Conservation (phyloP, 2,113 vertebrate species). For the Delphinus delphis region DNA sequence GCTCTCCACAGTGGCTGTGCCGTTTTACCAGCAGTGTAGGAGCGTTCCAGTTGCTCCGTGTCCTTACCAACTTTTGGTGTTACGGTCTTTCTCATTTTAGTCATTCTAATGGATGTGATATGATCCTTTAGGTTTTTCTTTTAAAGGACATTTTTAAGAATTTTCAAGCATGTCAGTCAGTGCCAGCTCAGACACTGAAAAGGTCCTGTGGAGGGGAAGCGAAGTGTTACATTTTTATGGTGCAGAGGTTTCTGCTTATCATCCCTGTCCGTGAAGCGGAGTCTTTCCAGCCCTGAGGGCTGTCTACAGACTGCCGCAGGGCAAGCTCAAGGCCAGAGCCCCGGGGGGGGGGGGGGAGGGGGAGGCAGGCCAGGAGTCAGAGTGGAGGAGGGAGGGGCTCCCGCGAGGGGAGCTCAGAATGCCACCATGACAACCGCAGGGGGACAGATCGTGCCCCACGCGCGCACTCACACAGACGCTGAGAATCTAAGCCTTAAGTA, state of each 20-base stretch:
- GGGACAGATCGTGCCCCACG: not conserved
- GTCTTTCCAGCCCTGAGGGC: slow-evolving; percentile 16
- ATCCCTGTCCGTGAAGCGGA: not conserved
- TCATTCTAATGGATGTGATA: not conserved
- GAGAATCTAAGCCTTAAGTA: not conserved
- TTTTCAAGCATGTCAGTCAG: not conserved
- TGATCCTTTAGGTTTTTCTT: not conserved
- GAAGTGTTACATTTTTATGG: not conserved
- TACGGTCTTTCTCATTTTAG: not conserved
- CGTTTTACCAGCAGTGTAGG: not conserved
- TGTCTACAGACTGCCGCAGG: not conserved
- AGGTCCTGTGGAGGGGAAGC: not conserved
- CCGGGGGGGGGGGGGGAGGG: too few relatives aligned
- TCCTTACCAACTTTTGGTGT: not conserved
- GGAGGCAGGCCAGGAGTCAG: not conserved
- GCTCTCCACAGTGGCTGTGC: not conserved
- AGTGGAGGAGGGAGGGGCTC: not conserved
- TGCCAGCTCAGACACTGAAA: not conserved
- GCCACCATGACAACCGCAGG: not conserved
- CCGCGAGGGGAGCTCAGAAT: not conserved
- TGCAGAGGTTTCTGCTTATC: slow-evolving; percentile 4
- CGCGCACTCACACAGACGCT: not conserved
- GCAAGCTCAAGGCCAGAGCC: slow-evolving; percentile 8
- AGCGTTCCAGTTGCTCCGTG: not conserved
- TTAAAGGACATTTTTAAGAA: not conserved